Evolutionary conservation across 2,113 vertebrate genomes (phyloP).

Genomic region (Ciconia stormi): DNA sequence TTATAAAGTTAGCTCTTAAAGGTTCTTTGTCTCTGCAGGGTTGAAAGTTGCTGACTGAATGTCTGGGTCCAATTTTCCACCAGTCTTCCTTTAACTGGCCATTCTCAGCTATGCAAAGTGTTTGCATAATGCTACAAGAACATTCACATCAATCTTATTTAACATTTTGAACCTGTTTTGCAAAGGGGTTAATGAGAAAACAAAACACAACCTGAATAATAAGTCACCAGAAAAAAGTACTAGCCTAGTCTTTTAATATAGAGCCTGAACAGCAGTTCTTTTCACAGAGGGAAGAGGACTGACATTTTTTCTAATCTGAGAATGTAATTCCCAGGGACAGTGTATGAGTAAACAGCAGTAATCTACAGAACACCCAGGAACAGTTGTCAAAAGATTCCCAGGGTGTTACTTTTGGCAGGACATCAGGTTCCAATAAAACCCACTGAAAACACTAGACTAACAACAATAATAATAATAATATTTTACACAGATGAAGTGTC

Average conservation of each 20-base stretch:
- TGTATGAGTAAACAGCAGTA: slow-evolving; percentile 39
- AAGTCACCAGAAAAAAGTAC: not conserved
- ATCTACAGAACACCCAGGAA: slow-evolving; percentile 63
- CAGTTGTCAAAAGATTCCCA: slow-evolving; percentile 44
- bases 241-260: not conserved
- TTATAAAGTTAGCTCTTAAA: slow-evolving; percentile 40
- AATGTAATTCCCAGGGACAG: slow-evolving; percentile 21
- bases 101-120: slow-evolving; percentile 1
- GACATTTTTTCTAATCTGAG: slow-evolving; percentile 25
- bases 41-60: slow-evolving; percentile 47
- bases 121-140: not conserved
- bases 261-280: not conserved
- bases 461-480: not conserved
- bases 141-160: slow-evolving; percentile 20
- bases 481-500: not conserved
- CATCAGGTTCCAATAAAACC: slow-evolving; percentile 56
- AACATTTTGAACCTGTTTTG: slow-evolving; percentile 1
- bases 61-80: slow-evolving; percentile 24
- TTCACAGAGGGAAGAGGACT: not conserved
- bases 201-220: slow-evolving; percentile 10
- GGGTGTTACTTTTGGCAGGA: slow-evolving; percentile 65
- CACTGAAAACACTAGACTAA: slow-evolving; percentile 14
- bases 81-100: slow-evolving; percentile 9
- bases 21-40: slow-evolving; percentile 40
- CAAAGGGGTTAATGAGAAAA: slow-evolving; percentile 1